Conservation (phyloP, 1,140 invertebrate genomes). For the Rhizoglyphus robini region DNA sequence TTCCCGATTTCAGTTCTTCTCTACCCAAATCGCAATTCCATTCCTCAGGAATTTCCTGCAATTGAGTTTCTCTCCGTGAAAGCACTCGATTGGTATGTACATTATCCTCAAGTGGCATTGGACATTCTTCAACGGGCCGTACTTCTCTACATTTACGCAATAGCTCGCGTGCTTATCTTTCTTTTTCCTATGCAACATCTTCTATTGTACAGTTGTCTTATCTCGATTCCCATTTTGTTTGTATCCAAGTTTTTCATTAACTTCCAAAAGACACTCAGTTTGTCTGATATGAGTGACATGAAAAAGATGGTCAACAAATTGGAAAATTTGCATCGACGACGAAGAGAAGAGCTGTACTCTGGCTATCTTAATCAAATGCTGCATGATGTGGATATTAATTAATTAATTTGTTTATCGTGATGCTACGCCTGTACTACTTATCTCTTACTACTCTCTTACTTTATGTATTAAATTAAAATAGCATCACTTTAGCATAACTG, state of each 20-base stretch:
- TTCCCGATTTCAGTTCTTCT: conserved; percentile 35
- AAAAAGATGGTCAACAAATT: not conserved
- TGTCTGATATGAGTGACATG: not conserved
- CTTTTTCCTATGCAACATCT: not conserved
- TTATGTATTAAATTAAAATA: too few relatives aligned
- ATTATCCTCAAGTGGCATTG: too few relatives aligned
- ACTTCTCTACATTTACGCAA: too few relatives aligned
- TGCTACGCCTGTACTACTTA: too few relatives aligned
- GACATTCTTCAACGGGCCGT: too few relatives aligned
- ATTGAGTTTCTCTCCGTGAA: too few relatives aligned
- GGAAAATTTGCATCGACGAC: not conserved
- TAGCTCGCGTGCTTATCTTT: too few relatives aligned
- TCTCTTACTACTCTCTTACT: too few relatives aligned
- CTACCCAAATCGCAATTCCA: conserved; percentile 19
- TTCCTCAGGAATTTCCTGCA: too few relatives aligned
- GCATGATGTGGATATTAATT: not conserved
- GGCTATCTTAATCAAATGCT: conserved; percentile 3
- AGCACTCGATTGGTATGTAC: too few relatives aligned
- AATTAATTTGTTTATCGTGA: too few relatives aligned
- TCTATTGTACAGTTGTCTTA: not conserved
- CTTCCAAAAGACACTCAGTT: not conserved
- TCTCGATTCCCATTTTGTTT: not conserved
- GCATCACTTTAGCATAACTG: too few relatives aligned
- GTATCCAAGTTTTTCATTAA: not conserved
- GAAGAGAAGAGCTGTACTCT: not conserved